Conservation (phyloP, 2,113 vertebrate species). For the Lepisosteus oculatus region DNA sequence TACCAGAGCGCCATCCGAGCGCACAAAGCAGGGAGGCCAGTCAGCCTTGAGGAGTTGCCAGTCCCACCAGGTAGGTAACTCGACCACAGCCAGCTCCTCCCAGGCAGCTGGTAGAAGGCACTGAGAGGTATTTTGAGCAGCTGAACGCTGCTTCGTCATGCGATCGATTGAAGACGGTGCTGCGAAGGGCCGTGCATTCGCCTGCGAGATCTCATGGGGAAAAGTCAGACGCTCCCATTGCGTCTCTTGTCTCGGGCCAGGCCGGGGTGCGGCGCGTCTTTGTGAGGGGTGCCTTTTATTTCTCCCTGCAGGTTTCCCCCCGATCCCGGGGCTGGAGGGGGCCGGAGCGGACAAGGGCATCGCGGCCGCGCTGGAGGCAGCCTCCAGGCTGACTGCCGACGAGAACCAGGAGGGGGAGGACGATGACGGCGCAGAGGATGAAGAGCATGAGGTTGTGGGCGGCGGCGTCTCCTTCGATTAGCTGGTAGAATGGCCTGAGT, state of each 20-base stretch:
- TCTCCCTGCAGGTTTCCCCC: slow-evolving; percentile 79
- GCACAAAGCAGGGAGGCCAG: slow-evolving; percentile 79
- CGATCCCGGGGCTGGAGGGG: slow-evolving; percentile 80
- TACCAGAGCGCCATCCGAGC: slow-evolving; percentile 88
- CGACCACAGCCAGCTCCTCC: too few relatives aligned
- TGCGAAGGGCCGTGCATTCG: too few relatives aligned
- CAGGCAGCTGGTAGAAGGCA: too few relatives aligned
- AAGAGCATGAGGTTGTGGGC: slow-evolving; percentile 52
- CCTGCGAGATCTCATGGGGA: too few relatives aligned
- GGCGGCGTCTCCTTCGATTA: not conserved
- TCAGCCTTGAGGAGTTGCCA: slow-evolving; percentile 86
- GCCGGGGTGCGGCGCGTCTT: too few relatives aligned
- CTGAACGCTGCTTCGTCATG: too few relatives aligned
- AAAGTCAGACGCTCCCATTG: too few relatives aligned
- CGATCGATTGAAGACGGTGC: too few relatives aligned
- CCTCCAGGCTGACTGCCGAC: slow-evolving; percentile 68
- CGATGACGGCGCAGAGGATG: slow-evolving; percentile 55
- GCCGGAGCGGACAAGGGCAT: slow-evolving; percentile 58
- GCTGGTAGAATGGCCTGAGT: too few relatives aligned
- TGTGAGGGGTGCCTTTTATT: not conserved
- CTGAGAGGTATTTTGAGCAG: too few relatives aligned
- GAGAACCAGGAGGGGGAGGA: slow-evolving; percentile 53
- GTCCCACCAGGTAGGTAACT: slow-evolving; percentile 80
- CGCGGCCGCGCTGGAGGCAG: slow-evolving; percentile 73
- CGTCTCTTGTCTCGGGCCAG: too few relatives aligned